phyloP scores from a whole-genome alignment of 1,140 invertebrate species.

The Diploscapter pachys region DNA sequence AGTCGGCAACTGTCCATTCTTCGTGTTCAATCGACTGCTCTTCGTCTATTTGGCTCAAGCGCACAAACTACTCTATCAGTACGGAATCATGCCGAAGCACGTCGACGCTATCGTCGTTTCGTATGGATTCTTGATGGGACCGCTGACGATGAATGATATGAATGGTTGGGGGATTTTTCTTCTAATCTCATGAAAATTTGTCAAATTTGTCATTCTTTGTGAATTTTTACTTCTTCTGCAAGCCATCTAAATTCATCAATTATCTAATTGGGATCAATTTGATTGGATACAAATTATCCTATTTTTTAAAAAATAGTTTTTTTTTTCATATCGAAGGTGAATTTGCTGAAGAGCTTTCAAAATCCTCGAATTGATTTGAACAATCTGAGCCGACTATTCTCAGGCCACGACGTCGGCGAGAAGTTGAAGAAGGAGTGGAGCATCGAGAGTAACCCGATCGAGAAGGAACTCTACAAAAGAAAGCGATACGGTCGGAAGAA shows the following conservation, averaged over 20 bases:
- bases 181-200: slow-evolving; percentile 1
- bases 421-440: slow-evolving; percentile 35
- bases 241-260: not conserved
- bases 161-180: slow-evolving; percentile 46
- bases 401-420: slow-evolving; percentile 33
- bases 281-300: no score
- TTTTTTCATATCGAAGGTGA: no score
- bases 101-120: slow-evolving; percentile 57
- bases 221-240: no score
- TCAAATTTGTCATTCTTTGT: not conserved
- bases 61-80: slow-evolving; percentile 49
- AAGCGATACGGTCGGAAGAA: slow-evolving; percentile 40
- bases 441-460: slow-evolving; percentile 18
- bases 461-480: slow-evolving; percentile 23
- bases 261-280: not conserved
- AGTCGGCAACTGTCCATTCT: slow-evolving; percentile 59
- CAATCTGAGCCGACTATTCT: not conserved
- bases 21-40: slow-evolving; percentile 60
- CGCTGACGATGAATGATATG: slow-evolving; percentile 56
- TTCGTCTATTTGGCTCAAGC: slow-evolving; percentile 43
- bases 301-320: not conserved
- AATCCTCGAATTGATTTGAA: no score
- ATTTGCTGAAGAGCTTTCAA: no score
- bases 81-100: slow-evolving; percentile 55
- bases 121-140: slow-evolving; percentile 59